phyloP scores from a whole-genome alignment of 2,888 invertebrate species.

The Trichopria drosophilae region DNA sequence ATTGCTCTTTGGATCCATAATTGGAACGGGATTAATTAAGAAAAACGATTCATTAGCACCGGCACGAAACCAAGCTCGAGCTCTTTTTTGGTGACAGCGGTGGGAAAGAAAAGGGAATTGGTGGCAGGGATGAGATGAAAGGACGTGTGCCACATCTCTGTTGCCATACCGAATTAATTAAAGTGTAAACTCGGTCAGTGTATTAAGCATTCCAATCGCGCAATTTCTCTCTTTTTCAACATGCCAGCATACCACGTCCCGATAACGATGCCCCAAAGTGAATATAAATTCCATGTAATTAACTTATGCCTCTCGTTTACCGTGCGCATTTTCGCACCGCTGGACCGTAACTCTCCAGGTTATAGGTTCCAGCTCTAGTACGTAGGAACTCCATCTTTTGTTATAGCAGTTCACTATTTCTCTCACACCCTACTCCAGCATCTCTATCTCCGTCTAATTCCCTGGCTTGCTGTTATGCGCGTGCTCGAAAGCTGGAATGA shows the following conservation, averaged over 20 bases:
- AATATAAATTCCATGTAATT: conserved; percentile 41
- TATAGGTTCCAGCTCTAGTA: too few species aligned
- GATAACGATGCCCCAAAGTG: conserved; percentile 35
- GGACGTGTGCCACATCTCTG: conserved; percentile 10
- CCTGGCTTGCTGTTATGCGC: conserved; percentile 10
- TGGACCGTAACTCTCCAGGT: conserved; percentile 34
- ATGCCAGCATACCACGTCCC: not conserved
- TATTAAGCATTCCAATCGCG: conserved; percentile 8
- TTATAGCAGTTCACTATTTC: not conserved
- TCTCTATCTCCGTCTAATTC: conserved; percentile 3
- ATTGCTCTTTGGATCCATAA: too few species aligned
- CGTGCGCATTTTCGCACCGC: conserved; percentile 13
- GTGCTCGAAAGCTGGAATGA: not conserved
- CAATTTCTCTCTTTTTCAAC: not conserved
- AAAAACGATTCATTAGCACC: conserved; percentile 23
- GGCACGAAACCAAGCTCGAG: not conserved
- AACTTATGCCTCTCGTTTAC: conserved; percentile 39
- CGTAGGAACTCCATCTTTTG: not conserved
- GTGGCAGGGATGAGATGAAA: not conserved
- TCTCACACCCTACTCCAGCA: not conserved
- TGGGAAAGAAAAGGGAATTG: not conserved
- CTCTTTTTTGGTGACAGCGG: conserved; percentile 5
- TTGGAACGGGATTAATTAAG: conserved; percentile 25
- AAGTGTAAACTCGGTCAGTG: conserved; percentile 22
- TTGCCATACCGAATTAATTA: conserved; percentile 32